Evolutionary conservation across 2,797 vertebrate genomes (phyloP).

Genomic region (Gambusia yucatana): DNA sequence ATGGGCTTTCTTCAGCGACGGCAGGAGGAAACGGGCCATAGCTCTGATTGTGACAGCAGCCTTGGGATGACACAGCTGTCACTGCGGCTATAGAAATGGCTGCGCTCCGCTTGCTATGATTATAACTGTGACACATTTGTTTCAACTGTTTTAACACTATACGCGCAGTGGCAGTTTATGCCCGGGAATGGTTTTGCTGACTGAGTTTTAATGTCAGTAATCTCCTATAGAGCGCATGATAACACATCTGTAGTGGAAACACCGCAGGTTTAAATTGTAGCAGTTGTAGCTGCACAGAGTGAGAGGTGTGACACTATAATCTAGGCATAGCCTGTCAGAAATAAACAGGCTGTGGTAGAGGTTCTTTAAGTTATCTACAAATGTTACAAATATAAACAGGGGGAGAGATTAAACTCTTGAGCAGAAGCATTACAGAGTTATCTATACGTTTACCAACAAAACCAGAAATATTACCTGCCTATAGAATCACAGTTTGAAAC

Average conservation of each 20-base stretch:
- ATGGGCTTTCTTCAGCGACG: not conserved
- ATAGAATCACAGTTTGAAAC: not conserved
- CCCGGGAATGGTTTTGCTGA: not conserved
- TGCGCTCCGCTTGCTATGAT: conserved; percentile 3
- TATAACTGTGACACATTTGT: conserved; percentile 10
- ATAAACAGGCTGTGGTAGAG: not conserved
- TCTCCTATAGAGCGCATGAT: not conserved
- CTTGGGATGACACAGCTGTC: conserved; percentile 20
- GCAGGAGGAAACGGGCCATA: not conserved
- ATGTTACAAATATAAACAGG: not conserved
- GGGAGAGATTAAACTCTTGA: not conserved
- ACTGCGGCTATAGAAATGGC: not conserved
- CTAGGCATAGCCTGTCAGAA: not conserved
- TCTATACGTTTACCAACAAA: not conserved
- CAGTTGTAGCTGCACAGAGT: not conserved
- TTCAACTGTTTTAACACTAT: conserved; percentile 5
- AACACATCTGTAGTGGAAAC: conserved; percentile 1
- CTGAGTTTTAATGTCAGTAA: not conserved
- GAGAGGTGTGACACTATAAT: not conserved
- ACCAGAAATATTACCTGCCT: not conserved
- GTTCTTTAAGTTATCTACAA: not conserved
- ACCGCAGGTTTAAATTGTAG: conserved; percentile 2
- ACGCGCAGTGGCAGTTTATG: not conserved
- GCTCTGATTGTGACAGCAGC: conserved; percentile 8
- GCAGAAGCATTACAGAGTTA: not conserved